Evolutionary conservation across 2,113 vertebrate species (phyloP).

Genomic region (Fregetta grallaria): DNA sequence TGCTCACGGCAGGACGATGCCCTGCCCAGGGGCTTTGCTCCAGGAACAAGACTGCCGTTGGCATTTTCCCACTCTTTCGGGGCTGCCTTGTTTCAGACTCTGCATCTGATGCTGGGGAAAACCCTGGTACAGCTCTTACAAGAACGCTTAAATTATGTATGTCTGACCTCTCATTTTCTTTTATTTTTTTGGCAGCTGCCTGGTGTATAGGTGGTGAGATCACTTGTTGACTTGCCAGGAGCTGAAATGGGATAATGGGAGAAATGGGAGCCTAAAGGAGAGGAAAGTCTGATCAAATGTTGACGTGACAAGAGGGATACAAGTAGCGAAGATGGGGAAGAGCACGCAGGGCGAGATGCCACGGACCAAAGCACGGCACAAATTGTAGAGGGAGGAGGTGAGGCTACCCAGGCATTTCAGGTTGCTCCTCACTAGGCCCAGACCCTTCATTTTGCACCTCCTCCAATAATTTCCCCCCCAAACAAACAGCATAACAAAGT

Average conservation of each 20-base stretch:
- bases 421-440: not conserved
- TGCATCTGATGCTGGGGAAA: not conserved
- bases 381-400: not conserved
- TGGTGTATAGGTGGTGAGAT: not conserved
- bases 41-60: not conserved
- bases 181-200: conserved; percentile 24
- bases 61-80: not conserved
- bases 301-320: not conserved
- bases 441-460: not conserved
- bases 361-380: not conserved
- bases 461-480: not conserved
- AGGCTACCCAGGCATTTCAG: not conserved
- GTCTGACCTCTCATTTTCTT: not conserved
- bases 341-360: fast-evolving
- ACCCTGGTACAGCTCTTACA: not conserved
- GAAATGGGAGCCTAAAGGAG: not conserved
- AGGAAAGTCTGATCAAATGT: not conserved
- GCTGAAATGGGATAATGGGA: not conserved
- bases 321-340: not conserved
- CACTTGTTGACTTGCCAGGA: not conserved
- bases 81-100: not conserved
- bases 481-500: not conserved
- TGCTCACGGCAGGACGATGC: not conserved
- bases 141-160: conserved; percentile 26
- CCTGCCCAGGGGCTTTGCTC: not conserved